A percentile compares a stretch with the other conserved stretches of the same genome.
Evolutionary conservation across 2,797 vertebrate species (phyloP).

Genomic region (Sebastes diploproa): DNA sequence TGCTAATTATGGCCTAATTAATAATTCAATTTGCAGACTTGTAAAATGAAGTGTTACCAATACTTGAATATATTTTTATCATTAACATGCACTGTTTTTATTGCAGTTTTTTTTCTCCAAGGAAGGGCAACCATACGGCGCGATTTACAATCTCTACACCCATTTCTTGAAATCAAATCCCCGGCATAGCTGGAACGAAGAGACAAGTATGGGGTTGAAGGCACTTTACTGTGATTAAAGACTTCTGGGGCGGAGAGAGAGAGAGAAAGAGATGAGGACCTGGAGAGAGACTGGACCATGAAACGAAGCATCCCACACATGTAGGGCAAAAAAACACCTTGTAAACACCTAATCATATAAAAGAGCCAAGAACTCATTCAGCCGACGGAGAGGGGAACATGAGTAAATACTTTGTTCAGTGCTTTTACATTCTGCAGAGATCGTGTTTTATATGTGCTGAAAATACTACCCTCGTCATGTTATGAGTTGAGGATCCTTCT

Average conservation of each 20-base stretch:
- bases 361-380: slow-evolving; percentile 25
- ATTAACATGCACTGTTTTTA: slow-evolving; percentile 6
- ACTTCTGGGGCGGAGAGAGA: slow-evolving; percentile 40
- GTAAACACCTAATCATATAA: slow-evolving; percentile 13
- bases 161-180: slow-evolving; percentile 77
- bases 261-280: slow-evolving; percentile 18
- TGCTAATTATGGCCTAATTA: no score
- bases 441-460: slow-evolving; percentile 63
- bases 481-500: slow-evolving; percentile 23
- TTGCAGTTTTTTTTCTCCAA: slow-evolving; percentile 49
- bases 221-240: slow-evolving; percentile 77
- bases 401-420: slow-evolving; percentile 28
- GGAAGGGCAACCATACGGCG: slow-evolving; percentile 64
- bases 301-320: slow-evolving; percentile 52
- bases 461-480: slow-evolving; percentile 35
- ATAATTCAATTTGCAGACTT: no score
- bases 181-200: slow-evolving; percentile 73
- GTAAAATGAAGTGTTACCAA: no score
- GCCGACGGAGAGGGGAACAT: slow-evolving; percentile 8
- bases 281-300: slow-evolving; percentile 39
- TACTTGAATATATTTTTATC: not conserved
- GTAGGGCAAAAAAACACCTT: slow-evolving; percentile 32
- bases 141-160: slow-evolving; percentile 80
- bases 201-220: slow-evolving; percentile 62
- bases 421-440: slow-evolving; percentile 55